Percentiles rank a stretch among this genome's conserved stretches.
Conservation (phyloP, 2,888 invertebrate genomes). For the Drosophila quasianomalipes region DNA sequence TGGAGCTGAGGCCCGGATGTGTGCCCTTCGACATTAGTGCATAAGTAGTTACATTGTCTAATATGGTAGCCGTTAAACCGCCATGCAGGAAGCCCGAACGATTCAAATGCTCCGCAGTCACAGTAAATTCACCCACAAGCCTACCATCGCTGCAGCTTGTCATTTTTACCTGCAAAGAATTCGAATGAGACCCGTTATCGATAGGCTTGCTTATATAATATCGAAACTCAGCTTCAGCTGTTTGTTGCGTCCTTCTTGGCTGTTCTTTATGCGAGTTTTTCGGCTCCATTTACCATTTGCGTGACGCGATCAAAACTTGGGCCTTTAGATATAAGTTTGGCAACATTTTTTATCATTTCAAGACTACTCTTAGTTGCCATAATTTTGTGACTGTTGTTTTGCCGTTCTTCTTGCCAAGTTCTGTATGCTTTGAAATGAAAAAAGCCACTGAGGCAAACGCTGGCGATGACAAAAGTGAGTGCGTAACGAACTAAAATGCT, state of each 20-base stretch:
- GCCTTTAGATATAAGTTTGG: constrained; percentile 78
- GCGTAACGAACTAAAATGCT: not conserved
- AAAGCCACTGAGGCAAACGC: constrained; percentile 49
- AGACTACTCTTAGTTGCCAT: constrained; percentile 73
- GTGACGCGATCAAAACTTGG: constrained; percentile 85
- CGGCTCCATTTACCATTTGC: constrained; percentile 83
- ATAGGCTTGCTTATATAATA: constrained; percentile 46
- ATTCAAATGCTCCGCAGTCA: constrained; percentile 91
- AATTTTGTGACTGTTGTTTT: not conserved
- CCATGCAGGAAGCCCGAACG: constrained; percentile 92
- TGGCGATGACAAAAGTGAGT: constrained; percentile 32
- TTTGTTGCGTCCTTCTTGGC: constrained; percentile 22
- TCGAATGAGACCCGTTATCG: constrained; percentile 41
- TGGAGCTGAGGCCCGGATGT: constrained; percentile 92
- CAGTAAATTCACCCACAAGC: constrained; percentile 91
- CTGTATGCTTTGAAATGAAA: constrained; percentile 48
- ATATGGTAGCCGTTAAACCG: constrained; percentile 92
- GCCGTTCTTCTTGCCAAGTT: constrained; percentile 3
- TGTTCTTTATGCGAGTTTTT: constrained; percentile 8
- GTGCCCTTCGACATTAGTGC: constrained; percentile 90
- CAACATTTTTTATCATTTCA: constrained; percentile 84
- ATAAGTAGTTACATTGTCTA: constrained; percentile 91
- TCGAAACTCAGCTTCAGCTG: constrained; percentile 57
- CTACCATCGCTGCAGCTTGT: constrained; percentile 89
- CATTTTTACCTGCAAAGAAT: constrained; percentile 78